A percentile compares a stretch with the other conserved stretches of the same genome.
Evolutionary conservation across 35 echinoderm and acorn worm genomes (phyloP).

Genomic region (Amphiura filiformis): DNA sequence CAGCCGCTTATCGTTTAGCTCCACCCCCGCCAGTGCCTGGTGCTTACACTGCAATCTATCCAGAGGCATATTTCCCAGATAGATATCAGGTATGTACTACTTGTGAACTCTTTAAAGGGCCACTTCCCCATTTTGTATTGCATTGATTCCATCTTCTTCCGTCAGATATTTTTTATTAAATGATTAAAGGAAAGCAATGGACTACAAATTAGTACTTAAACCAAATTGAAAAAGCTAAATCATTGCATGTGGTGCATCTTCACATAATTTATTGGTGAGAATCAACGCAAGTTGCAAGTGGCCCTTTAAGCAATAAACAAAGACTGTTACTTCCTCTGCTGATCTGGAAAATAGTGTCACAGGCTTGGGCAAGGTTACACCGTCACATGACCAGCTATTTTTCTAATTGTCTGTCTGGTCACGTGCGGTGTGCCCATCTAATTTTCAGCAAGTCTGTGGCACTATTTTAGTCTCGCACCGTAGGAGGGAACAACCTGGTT

Average conservation of each 20-base stretch:
- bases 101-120: not conserved
- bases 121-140: not conserved
- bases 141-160: no score
- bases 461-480: not conserved
- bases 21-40: conserved; percentile 87
- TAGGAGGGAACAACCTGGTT: not conserved
- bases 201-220: no score
- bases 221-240: no score
- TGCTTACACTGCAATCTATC: conserved; percentile 85
- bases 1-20: conserved; percentile 80
- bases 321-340: not conserved
- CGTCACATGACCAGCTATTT: not conserved
- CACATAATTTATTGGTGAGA: not conserved
- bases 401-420: not conserved
- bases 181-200: no score
- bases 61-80: conserved; percentile 76
- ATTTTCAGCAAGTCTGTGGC: not conserved
- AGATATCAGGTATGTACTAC: conserved; percentile 75
- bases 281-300: not conserved
- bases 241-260: not conserved
- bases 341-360: not conserved
- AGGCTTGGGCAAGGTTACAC: not conserved
- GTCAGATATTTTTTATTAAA: no score
- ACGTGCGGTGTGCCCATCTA: not conserved
- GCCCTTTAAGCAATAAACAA: not conserved